Evolutionary conservation across 2,888 invertebrate species (phyloP), one percentile per base, ranked within the genome.

Genomic region (Scotopteryx bipunctaria): DNA sequence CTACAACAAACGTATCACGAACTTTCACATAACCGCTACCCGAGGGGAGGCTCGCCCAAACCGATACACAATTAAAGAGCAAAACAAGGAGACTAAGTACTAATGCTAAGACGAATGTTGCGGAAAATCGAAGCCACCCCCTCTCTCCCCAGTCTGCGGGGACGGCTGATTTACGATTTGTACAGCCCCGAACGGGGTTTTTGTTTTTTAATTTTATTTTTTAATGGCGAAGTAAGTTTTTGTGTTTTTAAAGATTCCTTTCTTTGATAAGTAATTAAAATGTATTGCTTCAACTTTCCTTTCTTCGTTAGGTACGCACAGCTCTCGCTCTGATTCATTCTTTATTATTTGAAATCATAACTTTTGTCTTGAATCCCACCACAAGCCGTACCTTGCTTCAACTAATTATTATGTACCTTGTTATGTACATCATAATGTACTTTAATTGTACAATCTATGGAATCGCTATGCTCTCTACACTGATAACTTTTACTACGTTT

Each of bases 91-190:
- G 78, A 77, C 80, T 79, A 80, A 81, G 79, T 85, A 85, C 81
- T 86, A 86, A 86, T 83, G 83, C 83, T 83, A 85, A 87, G 88
- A 88, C 88, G 89, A 87, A 89, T 86, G 87, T 89, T 88, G 88
- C 86, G 90, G 85, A 90, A 89, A 90, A 89, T 89, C 87, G 86
- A 85, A 83, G 76, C 78, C 76, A 66, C 66, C 74, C 64, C 72
- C 58, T 44, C 64, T 71, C 65, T 69, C 63, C 56, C 66, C 36
- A 40, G 73, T 71, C 78, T 76, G 75, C 68, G 74, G 84, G 86
- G 86, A 81, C 86, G 86, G 64, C 84, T 87, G 87, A 88, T 87
- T 88, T 87, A 88, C 86, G 83, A 80, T 72, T 72, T 75, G 71
- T 63, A 57, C 58, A 55, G 46, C 69, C 69, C 73, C 69, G 73